These are phyloP conservation scores for Ichneumon xanthorius DNA, from an alignment of 2,888 invertebrate genomes.

Conservation along the genomic window DNA sequence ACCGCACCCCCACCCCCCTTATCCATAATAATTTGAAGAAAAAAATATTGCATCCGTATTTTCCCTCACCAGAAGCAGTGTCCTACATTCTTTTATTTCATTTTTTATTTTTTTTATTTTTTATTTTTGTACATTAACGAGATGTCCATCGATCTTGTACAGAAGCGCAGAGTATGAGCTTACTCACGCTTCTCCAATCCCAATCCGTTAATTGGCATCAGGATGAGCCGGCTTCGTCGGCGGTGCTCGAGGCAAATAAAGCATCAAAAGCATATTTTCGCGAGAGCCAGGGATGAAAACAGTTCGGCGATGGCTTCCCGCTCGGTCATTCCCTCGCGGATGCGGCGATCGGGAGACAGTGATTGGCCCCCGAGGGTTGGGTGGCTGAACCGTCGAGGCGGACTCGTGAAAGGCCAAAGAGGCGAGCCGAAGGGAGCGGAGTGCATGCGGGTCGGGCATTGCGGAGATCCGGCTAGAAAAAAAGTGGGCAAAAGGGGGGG, in stretches of 20 bases:
- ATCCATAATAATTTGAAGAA: not conserved
- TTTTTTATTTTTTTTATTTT: not conserved
- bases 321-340: not conserved
- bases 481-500: constrained; percentile 49
- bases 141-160: not conserved
- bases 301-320: constrained; percentile 1
- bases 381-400: not conserved
- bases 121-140: not conserved
- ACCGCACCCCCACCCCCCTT: not conserved
- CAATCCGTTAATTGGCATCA: constrained; percentile 24
- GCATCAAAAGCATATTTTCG: constrained; percentile 15
- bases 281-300: constrained; percentile 10
- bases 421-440: constrained; percentile 41
- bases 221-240: not conserved
- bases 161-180: constrained; percentile 1
- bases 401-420: constrained; percentile 54
- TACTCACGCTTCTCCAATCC: constrained; percentile 21
- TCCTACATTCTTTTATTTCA: not conserved
- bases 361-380: not conserved
- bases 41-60: constrained; percentile 42
- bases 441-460: constrained; percentile 3
- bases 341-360: not conserved
- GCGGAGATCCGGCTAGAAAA: constrained; percentile 29
- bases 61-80: constrained; percentile 4
- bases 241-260: constrained; percentile 25